Conservation (phyloP, 2,888 invertebrate species). For the Pachycephus smyrnensis region DNA sequence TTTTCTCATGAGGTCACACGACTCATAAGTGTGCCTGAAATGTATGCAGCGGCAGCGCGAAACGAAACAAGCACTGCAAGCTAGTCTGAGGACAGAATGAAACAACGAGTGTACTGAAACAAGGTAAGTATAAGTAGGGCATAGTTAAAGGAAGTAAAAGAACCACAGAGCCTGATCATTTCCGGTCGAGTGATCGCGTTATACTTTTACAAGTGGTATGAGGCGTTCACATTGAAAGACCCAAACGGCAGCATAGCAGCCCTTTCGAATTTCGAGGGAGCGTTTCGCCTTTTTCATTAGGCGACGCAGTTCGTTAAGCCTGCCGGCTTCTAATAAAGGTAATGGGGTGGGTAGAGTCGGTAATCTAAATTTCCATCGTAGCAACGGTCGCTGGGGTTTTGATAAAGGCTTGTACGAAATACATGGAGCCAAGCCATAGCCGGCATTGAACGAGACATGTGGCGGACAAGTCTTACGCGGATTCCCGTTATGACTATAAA, state of each 20-base stretch:
- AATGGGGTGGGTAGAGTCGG: constrained; percentile 39
- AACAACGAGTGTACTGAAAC: neutral
- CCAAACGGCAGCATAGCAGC: neutral
- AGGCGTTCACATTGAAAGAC: neutral
- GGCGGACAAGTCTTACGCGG: constrained; percentile 27
- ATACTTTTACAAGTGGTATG: neutral
- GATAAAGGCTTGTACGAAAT: constrained; percentile 12
- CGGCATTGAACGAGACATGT: neutral
- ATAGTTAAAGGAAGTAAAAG: neutral
- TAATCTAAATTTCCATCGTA: constrained; percentile 46
- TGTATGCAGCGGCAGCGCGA: neutral
- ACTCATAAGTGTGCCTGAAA: neutral
- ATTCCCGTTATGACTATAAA: constrained; percentile 44
- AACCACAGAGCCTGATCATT: neutral
- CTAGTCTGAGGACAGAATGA: neutral
- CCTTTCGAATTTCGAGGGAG: neutral
- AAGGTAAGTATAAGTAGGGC: neutral
- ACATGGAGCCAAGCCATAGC: neutral
- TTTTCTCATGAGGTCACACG: neutral
- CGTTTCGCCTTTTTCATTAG: neutral
- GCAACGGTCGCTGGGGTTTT: constrained; percentile 12
- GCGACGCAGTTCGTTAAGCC: constrained; percentile 42
- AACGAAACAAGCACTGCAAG: neutral
- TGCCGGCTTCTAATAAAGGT: constrained; percentile 40
- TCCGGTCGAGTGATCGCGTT: neutral